Percentiles rank a stretch among this genome's conserved stretches.
Conservation (phyloP, 2,888 invertebrate species). For the Chalcis sispes region DNA sequence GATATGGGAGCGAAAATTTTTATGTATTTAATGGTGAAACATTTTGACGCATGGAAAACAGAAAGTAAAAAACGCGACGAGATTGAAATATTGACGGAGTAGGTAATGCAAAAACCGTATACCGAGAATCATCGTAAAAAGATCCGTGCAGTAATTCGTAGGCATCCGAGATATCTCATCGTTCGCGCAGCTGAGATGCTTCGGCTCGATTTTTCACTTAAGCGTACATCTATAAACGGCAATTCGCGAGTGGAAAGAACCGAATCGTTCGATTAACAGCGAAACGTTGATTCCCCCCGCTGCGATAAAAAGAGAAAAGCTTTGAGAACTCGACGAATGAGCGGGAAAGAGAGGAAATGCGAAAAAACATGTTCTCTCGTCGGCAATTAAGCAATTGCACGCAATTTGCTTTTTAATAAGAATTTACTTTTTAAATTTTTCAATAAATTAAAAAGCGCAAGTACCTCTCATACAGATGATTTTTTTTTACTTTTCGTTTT, state of each 20-base stretch:
- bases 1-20: conserved; percentile 9
- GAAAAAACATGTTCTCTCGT: not conserved
- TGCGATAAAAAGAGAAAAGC: conserved; percentile 16
- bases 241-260: conserved; percentile 5
- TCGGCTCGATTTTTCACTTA: conserved; percentile 20
- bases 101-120: not conserved
- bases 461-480: not conserved
- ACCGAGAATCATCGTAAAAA: not conserved
- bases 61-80: too few relatives aligned
- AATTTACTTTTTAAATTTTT: too few relatives aligned
- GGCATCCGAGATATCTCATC: conserved; percentile 27
- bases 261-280: conserved; percentile 33
- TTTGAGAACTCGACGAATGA: too few relatives aligned
- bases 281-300: conserved; percentile 21
- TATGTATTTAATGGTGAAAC: too few relatives aligned
- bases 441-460: conserved; percentile 5
- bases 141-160: conserved; percentile 1
- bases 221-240: conserved; percentile 17
- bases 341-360: conserved; percentile 2
- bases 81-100: not conserved
- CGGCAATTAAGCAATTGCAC: conserved; percentile 28
- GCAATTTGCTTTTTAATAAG: conserved; percentile 56
- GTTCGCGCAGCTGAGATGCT: conserved; percentile 17
- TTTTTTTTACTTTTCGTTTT: not conserved
- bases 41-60: too few relatives aligned